Conservation (phyloP, 2,888 invertebrate species). For the Brachypalpus laphriformis region DNA sequence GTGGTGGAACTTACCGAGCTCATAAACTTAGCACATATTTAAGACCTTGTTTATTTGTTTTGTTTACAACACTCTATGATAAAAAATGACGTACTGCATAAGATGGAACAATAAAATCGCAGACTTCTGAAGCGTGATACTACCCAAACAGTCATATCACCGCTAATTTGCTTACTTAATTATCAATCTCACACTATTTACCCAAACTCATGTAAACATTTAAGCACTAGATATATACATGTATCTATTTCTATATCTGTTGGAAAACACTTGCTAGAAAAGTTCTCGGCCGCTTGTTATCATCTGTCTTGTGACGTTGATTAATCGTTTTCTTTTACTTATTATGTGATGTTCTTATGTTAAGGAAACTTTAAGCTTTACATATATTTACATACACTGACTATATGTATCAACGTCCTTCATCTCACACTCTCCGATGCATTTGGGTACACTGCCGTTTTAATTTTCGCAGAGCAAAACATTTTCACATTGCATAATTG, state of each 20-base stretch:
- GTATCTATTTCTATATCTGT: not conserved
- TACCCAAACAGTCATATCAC: conserved; percentile 5
- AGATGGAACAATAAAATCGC: not conserved
- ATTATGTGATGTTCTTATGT: not conserved
- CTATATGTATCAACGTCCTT: conserved; percentile 48
- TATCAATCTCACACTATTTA: conserved; percentile 27
- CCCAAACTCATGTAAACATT: not conserved
- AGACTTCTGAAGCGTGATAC: conserved; percentile 27
- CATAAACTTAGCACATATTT: too few relatives aligned
- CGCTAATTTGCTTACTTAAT: conserved; percentile 40
- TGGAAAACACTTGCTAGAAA: conserved; percentile 3
- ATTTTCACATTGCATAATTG: conserved; percentile 62
- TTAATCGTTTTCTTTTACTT: not conserved
- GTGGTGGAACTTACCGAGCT: too few relatives aligned
- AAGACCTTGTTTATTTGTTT: not conserved
- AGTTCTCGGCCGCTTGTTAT: not conserved
- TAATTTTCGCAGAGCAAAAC: not conserved
- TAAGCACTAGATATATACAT: not conserved
- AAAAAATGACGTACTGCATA: not conserved
- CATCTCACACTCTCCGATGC: conserved; percentile 33
- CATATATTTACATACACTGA: not conserved
- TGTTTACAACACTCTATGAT: not conserved
- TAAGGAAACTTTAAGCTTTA: conserved; percentile 31
- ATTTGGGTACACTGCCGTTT: conserved; percentile 43
- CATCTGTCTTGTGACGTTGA: conserved; percentile 58